Evolutionary conservation across 2,888 invertebrate species (phyloP).

Genomic region (Pecten maximus): DNA sequence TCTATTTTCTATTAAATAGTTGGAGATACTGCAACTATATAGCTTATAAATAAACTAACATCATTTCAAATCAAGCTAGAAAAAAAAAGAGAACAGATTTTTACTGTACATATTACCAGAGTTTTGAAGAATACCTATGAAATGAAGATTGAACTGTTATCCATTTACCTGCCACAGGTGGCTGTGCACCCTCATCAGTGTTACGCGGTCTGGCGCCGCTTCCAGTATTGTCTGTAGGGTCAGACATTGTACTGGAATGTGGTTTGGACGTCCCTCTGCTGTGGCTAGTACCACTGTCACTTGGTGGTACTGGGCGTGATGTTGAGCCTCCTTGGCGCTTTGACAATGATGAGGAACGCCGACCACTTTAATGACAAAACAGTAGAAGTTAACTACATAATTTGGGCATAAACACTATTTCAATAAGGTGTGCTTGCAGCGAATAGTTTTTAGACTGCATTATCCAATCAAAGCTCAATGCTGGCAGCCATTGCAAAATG

Average conservation of each 20-base stretch:
- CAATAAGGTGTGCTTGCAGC: too few species aligned
- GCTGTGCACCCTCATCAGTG: conserved; percentile 49
- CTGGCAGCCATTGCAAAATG: too few species aligned
- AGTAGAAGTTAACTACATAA: not conserved
- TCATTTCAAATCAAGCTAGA: too few species aligned
- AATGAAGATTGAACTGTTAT: too few species aligned
- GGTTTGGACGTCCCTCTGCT: conserved; percentile 56
- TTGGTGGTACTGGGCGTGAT: conserved; percentile 44
- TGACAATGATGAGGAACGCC: conserved; percentile 79
- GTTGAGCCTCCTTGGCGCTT: conserved; percentile 63
- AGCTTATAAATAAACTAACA: too few species aligned
- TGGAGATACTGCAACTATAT: too few species aligned
- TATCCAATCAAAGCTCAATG: too few species aligned
- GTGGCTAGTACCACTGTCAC: conserved; percentile 49
- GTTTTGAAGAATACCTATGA: not conserved
- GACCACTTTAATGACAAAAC: conserved; percentile 66
- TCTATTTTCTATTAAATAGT: too few species aligned
- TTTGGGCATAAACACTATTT: not conserved
- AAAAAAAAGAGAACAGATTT: too few species aligned
- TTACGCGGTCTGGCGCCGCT: conserved; percentile 45
- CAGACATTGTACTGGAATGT: conserved; percentile 65
- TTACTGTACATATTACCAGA: too few species aligned
- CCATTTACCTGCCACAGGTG: conserved; percentile 43
- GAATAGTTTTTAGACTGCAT: too few species aligned
- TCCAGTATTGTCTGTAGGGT: conserved; percentile 44